Conservation (phyloP, 2,113 vertebrate genomes). For the Danionella cerebrum region DNA sequence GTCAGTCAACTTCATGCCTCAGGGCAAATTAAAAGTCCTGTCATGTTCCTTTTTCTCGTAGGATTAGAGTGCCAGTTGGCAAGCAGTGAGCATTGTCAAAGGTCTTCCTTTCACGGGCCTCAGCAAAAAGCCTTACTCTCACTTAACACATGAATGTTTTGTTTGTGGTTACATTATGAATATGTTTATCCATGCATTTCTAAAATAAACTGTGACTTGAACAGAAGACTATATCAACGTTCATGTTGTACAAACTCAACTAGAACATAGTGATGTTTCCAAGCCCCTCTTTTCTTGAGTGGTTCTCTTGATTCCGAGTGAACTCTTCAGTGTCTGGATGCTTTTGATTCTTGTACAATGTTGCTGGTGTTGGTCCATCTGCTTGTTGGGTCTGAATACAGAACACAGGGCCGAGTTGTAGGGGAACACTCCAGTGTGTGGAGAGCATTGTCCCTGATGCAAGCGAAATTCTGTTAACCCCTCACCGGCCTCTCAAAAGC, state of each 20-base stretch:
- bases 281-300: not conserved
- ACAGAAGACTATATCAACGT: not conserved
- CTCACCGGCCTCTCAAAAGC: slow-evolving; percentile 35
- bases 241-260: not conserved
- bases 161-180: too few species aligned
- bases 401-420: slow-evolving; percentile 28
- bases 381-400: slow-evolving; percentile 34
- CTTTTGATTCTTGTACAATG: too few species aligned
- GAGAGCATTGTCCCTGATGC: slow-evolving; percentile 31
- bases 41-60: slow-evolving; percentile 30
- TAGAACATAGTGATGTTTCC: not conserved
- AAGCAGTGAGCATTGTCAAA: slow-evolving; percentile 29
- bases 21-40: slow-evolving; percentile 29
- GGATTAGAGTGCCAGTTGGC: slow-evolving; percentile 25
- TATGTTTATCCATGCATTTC: too few species aligned
- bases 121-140: slow-evolving; percentile 7
- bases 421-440: slow-evolving; percentile 30
- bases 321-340: not conserved
- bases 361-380: slow-evolving; percentile 17
- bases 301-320: not conserved
- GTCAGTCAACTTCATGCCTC: not conserved
- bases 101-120: slow-evolving; percentile 7
- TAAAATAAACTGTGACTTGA: not conserved
- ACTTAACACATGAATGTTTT: slow-evolving; percentile 2
- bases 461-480: slow-evolving; percentile 45